Evolutionary conservation across 2,888 invertebrate genomes (phyloP).

Genomic region (Agrochola circellaris): DNA sequence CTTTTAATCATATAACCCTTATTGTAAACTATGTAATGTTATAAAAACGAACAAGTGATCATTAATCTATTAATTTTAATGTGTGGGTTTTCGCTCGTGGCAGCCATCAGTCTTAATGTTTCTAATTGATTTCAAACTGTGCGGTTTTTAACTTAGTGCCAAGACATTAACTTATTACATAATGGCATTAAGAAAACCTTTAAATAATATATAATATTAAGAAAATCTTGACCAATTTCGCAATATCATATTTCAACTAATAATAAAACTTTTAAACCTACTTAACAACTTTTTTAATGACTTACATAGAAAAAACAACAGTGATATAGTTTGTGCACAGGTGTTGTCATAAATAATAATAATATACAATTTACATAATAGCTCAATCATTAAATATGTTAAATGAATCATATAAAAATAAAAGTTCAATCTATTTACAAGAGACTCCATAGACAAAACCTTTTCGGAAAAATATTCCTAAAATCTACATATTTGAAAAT

Average conservation of each 20-base stretch:
- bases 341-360: slow-evolving; percentile 42
- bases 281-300: slow-evolving; percentile 18
- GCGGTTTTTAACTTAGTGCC: slow-evolving; percentile 20
- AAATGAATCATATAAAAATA: slow-evolving; percentile 11
- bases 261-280: slow-evolving; percentile 9
- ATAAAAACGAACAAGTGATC: not conserved
- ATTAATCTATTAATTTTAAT: slow-evolving; percentile 30
- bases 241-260: slow-evolving; percentile 45
- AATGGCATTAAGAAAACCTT: too few relatives aligned
- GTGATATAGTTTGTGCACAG: slow-evolving; percentile 47
- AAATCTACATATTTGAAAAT: not conserved
- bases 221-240: not conserved
- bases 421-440: not conserved
- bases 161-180: not conserved
- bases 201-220: too few relatives aligned
- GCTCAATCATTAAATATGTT: not conserved
- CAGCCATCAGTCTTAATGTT: slow-evolving; percentile 22
- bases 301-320: slow-evolving; percentile 9
- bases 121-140: slow-evolving; percentile 41
- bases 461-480: not conserved
- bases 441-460: not conserved
- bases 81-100: slow-evolving; percentile 45
- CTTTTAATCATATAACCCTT: not conserved
- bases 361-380: slow-evolving; percentile 34
- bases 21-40: too few relatives aligned